phyloP scores from a whole-genome alignment of 1,140 invertebrate genomes.

The Zophobas atratus region DNA sequence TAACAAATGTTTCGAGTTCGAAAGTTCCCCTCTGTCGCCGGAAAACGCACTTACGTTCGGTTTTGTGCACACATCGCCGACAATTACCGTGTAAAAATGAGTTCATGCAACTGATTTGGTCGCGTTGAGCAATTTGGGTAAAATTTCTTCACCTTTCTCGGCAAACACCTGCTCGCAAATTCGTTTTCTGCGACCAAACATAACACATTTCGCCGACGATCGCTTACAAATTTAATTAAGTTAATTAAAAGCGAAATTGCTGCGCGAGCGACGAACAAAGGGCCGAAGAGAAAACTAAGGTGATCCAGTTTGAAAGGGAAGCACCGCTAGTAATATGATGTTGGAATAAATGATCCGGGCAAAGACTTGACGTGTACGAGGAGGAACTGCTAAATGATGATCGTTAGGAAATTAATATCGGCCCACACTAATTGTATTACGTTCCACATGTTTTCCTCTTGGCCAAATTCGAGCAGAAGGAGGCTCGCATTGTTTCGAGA shows the following conservation, averaged over 20 bases:
- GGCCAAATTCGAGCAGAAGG: not conserved
- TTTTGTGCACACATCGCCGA: not conserved
- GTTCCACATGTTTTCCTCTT: conserved; percentile 4
- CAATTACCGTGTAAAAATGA: conserved; percentile 8
- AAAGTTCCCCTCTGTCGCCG: no score
- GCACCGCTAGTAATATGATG: conserved; percentile 28
- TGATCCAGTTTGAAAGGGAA: conserved; percentile 40
- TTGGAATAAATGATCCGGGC: conserved; percentile 24
- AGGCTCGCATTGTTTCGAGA: no score
- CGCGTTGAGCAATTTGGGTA: conserved; percentile 5
- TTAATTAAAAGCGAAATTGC: conserved; percentile 35
- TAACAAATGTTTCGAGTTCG: no score
- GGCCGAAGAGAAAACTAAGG: conserved; percentile 27
- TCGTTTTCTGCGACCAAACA: conserved; percentile 1
- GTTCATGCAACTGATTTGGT: conserved; percentile 4
- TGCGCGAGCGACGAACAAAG: conserved; percentile 14
- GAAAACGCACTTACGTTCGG: not conserved
- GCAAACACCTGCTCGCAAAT: conserved; percentile 13
- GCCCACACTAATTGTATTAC: conserved; percentile 16
- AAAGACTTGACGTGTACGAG: conserved; percentile 13
- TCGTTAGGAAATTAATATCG: conserved; percentile 27
- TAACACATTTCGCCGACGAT: conserved; percentile 22
- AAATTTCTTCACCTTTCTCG: conserved; percentile 1
- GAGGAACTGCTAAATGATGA: conserved; percentile 9
- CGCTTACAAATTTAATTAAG: conserved; percentile 31